Base-by-base conservation (phyloP, 2,888 invertebrate species). In the Dimorphilus gyrociliatus region DNA sequence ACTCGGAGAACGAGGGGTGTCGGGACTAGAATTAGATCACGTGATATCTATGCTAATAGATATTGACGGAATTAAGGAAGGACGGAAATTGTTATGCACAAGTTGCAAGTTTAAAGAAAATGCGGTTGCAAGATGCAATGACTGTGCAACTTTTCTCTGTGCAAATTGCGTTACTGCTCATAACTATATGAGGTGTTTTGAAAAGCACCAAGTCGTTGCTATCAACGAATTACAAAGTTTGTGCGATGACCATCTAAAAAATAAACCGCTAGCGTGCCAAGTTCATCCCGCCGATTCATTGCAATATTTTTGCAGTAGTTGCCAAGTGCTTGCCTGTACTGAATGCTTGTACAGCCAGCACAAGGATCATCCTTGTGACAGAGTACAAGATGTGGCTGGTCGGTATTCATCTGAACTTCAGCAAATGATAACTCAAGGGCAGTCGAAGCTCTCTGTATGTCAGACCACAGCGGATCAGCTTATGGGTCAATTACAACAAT, bases 181-280 rank as follows among this genome's bases (percentile, higher is more conserved):
- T 63, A 80, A 84, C 62, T 86, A 80, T 55, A 90, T 90, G 90
- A 73, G 85, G 44, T 86, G 88, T 67, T 92, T 92, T 60, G 88
- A 90, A 63, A 82, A 81, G 51, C 90, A 92, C 61, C 57, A 60
- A 53, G 68, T 67, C n/a, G 21, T 25, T 4, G 4, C 5, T 4
- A 29, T 23, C 3, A 23, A 30, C 15, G 13, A 18, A 6, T 21
- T 19, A 14, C 17, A 13, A 1, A 18, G 41, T 45, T 3, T 33
- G 78, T 61, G 86, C 86, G 23, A 75, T 85, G 30, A 76, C 79
- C 25, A 76, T 88, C n/a, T n/a, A n/a, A n/a, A n/a, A n/a, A n/a
- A 85, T 54, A 84, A 82, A 62, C 84, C 85, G 23, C 73, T 88
- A 36, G 78, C 77, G 55, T 88, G 88, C 60, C 70, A 72, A 32